These are phyloP conservation scores for Campaea margaritaria DNA, from an alignment of 2,888 invertebrate genomes.

Conservation along the genomic window DNA sequence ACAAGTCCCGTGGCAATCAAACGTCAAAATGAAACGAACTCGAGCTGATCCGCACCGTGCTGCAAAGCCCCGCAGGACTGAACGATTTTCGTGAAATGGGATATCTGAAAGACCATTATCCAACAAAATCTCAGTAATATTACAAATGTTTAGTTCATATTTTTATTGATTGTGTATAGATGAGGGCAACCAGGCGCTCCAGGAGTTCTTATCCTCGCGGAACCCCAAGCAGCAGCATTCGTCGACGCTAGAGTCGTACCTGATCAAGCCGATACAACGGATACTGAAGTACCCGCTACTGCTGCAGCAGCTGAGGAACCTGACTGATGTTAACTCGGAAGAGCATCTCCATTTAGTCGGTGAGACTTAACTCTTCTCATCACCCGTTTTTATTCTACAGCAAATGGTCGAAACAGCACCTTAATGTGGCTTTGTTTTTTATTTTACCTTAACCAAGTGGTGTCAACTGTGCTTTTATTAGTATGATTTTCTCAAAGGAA, in stretches of 20 bases:
- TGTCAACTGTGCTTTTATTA: no score
- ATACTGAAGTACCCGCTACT: constrained; percentile 98
- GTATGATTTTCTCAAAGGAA: no score
- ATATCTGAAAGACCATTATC: no score
- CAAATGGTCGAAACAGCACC: neutral
- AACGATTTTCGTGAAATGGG: no score
- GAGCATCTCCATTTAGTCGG: constrained; percentile 97
- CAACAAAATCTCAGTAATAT: no score
- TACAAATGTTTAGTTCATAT: neutral
- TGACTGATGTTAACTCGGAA: constrained; percentile 96
- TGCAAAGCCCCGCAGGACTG: no score
- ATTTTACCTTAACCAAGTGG: no score
- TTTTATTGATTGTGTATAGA: constrained; percentile 80
- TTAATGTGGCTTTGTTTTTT: neutral
- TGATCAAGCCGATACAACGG: constrained; percentile 99
- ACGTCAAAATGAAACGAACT: no score
- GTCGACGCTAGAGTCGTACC: constrained; percentile 97
- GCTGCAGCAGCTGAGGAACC: constrained; percentile 96
- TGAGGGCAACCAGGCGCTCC: constrained; percentile 98
- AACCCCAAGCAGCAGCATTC: constrained; percentile 99
- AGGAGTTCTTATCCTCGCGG: constrained; percentile 96
- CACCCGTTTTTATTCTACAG: neutral
- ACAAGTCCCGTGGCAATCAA: no score
- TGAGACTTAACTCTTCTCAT: constrained; percentile 68
- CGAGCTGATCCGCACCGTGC: no score